A percentile compares a stretch with the other conserved stretches of the same genome.
These are phyloP conservation scores for Engraulis encrasicolus DNA, from an alignment of 2,113 vertebrate genomes.

Conservation along the genomic window DNA sequence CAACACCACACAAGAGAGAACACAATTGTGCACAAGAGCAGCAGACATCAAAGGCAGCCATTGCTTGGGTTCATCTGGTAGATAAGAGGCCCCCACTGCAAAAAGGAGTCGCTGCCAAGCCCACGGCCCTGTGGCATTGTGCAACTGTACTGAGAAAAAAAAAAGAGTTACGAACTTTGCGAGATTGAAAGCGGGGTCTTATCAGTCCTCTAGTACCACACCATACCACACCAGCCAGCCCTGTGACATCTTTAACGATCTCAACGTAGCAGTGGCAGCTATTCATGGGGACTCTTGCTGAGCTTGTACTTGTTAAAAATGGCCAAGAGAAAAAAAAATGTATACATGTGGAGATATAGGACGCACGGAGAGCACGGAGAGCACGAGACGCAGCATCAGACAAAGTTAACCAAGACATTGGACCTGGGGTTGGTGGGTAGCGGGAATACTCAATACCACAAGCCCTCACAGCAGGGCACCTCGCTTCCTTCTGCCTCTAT, in stretches of 20 bases:
- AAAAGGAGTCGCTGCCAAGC: neutral
- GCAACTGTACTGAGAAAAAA: neutral
- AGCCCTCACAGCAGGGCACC: too few species aligned
- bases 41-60: neutral
- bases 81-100: neutral
- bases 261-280: constrained; percentile 48
- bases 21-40: constrained; percentile 15
- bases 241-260: constrained; percentile 59
- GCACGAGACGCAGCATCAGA: constrained; percentile 43
- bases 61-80: neutral
- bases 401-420: constrained; percentile 61
- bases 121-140: constrained; percentile 14
- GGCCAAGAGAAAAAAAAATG: neutral
- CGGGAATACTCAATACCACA: too few species aligned
- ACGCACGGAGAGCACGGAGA: constrained; percentile 53
- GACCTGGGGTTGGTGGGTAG: constrained; percentile 54
- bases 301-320: constrained; percentile 51
- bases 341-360: constrained; percentile 50
- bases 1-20: constrained; percentile 43
- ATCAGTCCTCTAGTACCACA: constrained; percentile 37
- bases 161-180: constrained; percentile 25
- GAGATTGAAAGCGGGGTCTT: constrained; percentile 51
- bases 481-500: too few species aligned
- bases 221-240: constrained; percentile 39
- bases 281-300: constrained; percentile 56